Conservation (phyloP, 2,113 vertebrate genomes). For the Catharus fuscescens region DNA sequence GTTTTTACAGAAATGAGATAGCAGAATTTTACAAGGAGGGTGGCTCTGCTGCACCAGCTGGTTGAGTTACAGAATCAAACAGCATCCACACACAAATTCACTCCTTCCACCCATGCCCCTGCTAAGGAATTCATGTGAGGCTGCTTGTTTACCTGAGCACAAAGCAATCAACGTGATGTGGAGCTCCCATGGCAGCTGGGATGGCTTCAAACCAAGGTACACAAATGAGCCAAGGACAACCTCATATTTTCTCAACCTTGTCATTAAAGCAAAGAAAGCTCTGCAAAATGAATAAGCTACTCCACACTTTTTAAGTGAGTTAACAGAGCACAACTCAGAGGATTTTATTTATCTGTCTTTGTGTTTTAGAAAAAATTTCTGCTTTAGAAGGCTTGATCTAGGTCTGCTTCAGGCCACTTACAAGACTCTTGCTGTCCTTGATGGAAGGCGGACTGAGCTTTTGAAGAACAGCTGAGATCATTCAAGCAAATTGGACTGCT, state of each 20-base stretch:
- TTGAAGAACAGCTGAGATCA: not conserved
- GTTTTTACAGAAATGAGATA: constrained; percentile 21
- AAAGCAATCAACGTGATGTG: not conserved
- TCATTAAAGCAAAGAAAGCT: constrained; percentile 15
- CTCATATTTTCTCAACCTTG: constrained; percentile 46
- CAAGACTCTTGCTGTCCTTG: not conserved
- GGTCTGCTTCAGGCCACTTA: not conserved
- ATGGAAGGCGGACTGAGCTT: not conserved
- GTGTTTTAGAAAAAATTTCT: not conserved
- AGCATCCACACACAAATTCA: constrained; percentile 31
- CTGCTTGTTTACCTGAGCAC: constrained; percentile 63
- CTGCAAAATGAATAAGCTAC: constrained; percentile 5
- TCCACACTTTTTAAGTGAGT: constrained; percentile 28
- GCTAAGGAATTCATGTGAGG: constrained; percentile 28
- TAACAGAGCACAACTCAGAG: constrained; percentile 8
- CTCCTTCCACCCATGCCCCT: constrained; percentile 27
- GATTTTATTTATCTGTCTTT: not conserved
- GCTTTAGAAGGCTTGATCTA: not conserved
- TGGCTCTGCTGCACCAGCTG: not conserved
- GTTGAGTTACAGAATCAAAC: not conserved
- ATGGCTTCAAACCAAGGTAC: constrained; percentile 45
- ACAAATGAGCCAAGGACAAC: not conserved
- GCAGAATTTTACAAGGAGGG: not conserved
- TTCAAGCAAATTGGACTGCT: not conserved
- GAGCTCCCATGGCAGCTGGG: constrained; percentile 5